Evolutionary conservation across 2,888 invertebrate genomes (phyloP).

Genomic region (Nomada goodeniana): DNA sequence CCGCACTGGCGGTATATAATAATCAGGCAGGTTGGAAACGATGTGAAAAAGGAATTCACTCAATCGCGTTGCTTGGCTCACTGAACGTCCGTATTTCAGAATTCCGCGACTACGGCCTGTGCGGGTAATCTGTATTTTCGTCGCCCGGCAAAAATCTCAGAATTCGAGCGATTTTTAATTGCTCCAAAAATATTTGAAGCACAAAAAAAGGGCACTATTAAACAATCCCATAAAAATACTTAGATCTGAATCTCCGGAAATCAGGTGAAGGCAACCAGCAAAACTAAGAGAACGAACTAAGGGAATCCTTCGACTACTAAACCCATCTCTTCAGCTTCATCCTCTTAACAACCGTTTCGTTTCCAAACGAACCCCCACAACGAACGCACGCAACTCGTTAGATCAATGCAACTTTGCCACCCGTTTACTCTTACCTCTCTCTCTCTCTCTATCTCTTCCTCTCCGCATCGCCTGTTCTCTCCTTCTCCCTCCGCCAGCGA

Average conservation of each 20-base stretch:
- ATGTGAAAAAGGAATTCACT: not conserved
- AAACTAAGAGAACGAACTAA: no score
- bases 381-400: constrained; percentile 63
- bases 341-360: constrained; percentile 34
- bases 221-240: no score
- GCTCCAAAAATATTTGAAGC: no score
- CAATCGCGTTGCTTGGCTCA: not conserved
- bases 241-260: no score
- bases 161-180: no score
- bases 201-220: no score
- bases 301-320: no score
- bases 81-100: no score
- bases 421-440: constrained; percentile 44
- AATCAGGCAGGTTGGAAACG: constrained; percentile 11
- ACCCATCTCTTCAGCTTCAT: not conserved
- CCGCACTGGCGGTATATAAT: constrained; percentile 12
- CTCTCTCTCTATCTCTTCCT: not conserved
- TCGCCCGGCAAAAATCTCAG: no score
- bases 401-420: constrained; percentile 61
- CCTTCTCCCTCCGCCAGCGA: constrained; percentile 11
- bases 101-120: no score
- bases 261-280: no score
- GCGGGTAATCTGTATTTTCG: no score
- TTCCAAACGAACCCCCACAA: constrained; percentile 44
- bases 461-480: constrained; percentile 6